A percentile compares a stretch with the other conserved stretches of the same genome.
Conservation (phyloP, 2,113 vertebrate species). For the Sylvia atricapilla region DNA sequence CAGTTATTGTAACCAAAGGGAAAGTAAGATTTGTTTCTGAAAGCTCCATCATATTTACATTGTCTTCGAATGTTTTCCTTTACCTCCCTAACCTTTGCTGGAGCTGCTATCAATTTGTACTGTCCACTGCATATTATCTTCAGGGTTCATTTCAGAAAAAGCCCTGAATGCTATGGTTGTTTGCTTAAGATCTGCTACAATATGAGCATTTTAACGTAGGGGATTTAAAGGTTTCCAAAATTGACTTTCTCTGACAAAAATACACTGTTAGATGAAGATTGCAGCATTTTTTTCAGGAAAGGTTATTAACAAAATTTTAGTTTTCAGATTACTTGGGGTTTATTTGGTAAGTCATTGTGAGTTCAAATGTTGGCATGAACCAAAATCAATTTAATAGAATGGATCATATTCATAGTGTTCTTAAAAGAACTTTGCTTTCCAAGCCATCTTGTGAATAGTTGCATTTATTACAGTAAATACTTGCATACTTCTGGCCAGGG, state of each 20-base stretch:
- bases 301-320: neutral
- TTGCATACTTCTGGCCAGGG: neutral
- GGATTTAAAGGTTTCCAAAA: neutral
- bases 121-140: neutral
- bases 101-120: neutral
- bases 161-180: neutral
- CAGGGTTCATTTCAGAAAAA: neutral
- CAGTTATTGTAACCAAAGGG: neutral
- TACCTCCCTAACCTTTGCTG: neutral
- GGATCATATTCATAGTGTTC: fast-evolving
- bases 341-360: neutral
- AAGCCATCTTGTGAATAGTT: neutral
- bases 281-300: neutral
- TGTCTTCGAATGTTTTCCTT: neutral
- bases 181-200: neutral
- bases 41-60: neutral
- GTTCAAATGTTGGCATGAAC: neutral
- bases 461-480: neutral
- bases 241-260: neutral
- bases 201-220: neutral
- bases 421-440: neutral
- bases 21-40: neutral
- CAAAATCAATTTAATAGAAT: neutral
- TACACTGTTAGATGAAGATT: fast-evolving
- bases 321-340: neutral